Conservation (phyloP, 1,140 invertebrate species). For the Rhyacophila brunnea region DNA sequence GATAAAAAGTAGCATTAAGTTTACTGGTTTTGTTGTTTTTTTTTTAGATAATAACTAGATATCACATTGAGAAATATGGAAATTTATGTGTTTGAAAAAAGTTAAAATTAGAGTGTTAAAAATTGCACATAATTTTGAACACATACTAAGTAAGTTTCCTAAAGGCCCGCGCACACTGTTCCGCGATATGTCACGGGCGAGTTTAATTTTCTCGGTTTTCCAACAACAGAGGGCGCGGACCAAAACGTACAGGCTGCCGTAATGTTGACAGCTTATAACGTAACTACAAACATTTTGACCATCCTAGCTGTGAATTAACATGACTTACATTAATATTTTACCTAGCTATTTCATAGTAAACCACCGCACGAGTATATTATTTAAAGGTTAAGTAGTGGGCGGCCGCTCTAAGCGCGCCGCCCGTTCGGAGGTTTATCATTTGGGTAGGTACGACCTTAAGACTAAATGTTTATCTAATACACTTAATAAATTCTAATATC, state of each 20-base stretch:
- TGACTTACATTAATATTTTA: constrained; percentile 29
- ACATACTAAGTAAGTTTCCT: constrained; percentile 31
- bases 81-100: constrained; percentile 32
- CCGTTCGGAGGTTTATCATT: constrained; percentile 19
- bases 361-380: constrained; percentile 27
- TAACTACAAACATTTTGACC: constrained; percentile 27
- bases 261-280: constrained; percentile 2
- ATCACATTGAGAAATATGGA: constrained; percentile 37
- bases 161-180: neutral
- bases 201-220: neutral
- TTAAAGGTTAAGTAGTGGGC: constrained; percentile 1
- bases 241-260: constrained; percentile 1
- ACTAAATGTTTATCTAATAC: constrained; percentile 31
- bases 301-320: constrained; percentile 34
- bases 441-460: constrained; percentile 28
- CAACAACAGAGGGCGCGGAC: constrained; percentile 3
- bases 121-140: constrained; percentile 37
- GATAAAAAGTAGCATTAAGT: constrained; percentile 21
- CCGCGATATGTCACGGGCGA: neutral
- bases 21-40: constrained; percentile 9
- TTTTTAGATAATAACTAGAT: constrained; percentile 35
- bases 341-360: constrained; percentile 34
- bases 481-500: constrained; percentile 26
- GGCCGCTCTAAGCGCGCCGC: constrained; percentile 1
- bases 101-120: constrained; percentile 31